phyloP scores from a whole-genome alignment of 2,888 invertebrate species.

The Harpalus rufipes region DNA sequence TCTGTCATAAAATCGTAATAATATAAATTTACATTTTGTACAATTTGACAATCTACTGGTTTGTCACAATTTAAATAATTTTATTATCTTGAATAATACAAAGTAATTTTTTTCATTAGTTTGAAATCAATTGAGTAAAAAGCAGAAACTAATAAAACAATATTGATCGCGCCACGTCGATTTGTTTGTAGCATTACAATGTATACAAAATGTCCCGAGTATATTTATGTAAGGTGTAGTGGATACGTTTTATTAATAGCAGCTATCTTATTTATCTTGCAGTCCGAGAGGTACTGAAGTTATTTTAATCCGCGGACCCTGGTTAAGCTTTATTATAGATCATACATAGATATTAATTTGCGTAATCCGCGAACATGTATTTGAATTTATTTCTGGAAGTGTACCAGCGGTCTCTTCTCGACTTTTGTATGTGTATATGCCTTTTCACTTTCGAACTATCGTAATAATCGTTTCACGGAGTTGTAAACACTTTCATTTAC shows the following conservation, averaged over 20 bases:
- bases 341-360: constrained; percentile 64
- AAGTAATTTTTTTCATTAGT: background rate
- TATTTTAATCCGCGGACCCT: constrained; percentile 60
- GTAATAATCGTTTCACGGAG: constrained; percentile 20
- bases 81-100: no score
- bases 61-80: no score
- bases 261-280: constrained; percentile 54
- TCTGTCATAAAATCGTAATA: no score
- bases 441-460: constrained; percentile 34
- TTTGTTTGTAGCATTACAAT: constrained; percentile 11
- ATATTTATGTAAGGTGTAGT: constrained; percentile 56
- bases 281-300: constrained; percentile 34
- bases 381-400: constrained; percentile 32
- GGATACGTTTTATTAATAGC: constrained; percentile 58
- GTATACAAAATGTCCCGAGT: constrained; percentile 32
- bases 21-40: no score
- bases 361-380: constrained; percentile 21
- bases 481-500: constrained; percentile 49
- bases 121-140: background rate
- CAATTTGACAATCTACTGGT: no score
- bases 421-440: background rate
- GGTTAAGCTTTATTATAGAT: constrained; percentile 62
- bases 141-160: constrained; percentile 12
- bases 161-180: background rate
- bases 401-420: background rate